Base-by-base conservation (phyloP, 2,888 invertebrate genomes). In the Hydriomena furcata region DNA sequence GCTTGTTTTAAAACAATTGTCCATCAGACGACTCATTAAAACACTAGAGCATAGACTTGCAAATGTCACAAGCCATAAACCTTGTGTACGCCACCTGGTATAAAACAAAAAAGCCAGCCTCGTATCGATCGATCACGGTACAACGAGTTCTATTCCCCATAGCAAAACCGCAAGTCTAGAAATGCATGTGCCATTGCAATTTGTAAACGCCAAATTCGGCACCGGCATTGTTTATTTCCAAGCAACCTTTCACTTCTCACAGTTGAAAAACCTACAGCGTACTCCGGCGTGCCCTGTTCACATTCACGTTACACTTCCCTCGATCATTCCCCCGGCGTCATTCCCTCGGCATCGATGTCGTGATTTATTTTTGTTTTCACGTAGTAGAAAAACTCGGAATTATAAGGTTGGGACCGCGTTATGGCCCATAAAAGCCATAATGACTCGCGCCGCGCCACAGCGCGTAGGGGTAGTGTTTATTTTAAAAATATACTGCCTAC, bases 281-380 rank as follows among this genome's bases (percentile, higher is more conserved):
- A 43, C 44, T 47, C 35, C 40, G 20, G 35, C 41, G 46, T 40
- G 42, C 30, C 37, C 23, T 31, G 36, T 32, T 42, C 48, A 27
- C 30, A 21, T 37, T 43, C 49, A 45, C 46, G 42, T 45, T 35
- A 51, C 41, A 45, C 41, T 48, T 53, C 55, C 57, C 55, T 43
- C 52, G 60, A 60, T 60, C 53, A 53, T 53, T 55, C 55, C 55
- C 54, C 54, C 45, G 54, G 49, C 58, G 27, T 45, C 36, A 28
- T 21, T 36, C 21, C 44, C 63, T 51, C 56, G 53, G 61, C 65
- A 73, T 77, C 76, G 76, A 74, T 67, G 57, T 45, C 57, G 66
- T 77, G 77, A 79, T 80, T 78, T 80, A 80, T 77, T 74, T 73
- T 71, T 74, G 76, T 74, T 79, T 80, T 76, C 71, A 76, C 72